Conservation (phyloP, 2,888 invertebrate species). For the Doris montereyensis region DNA sequence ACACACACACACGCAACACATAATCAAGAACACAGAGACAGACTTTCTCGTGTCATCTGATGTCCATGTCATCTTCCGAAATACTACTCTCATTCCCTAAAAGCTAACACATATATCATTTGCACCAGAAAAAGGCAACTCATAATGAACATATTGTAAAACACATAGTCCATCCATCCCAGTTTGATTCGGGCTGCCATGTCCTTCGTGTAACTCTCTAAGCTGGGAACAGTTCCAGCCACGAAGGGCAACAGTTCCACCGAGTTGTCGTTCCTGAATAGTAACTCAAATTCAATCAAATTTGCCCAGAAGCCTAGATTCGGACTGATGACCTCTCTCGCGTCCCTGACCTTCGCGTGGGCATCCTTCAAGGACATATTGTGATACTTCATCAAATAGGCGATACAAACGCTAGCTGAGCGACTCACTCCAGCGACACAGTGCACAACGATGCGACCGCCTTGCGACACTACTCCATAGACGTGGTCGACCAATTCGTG, state of each 20-base stretch:
- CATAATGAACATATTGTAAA: constrained; percentile 46
- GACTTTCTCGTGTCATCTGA: too few relatives aligned
- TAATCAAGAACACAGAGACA: too few relatives aligned
- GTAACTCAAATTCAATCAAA: constrained; percentile 51
- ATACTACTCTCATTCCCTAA: too few relatives aligned
- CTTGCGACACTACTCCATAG: constrained; percentile 40
- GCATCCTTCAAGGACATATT: constrained; percentile 50
- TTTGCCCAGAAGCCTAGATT: constrained; percentile 58
- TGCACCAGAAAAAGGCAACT: too few relatives aligned
- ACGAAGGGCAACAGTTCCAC: constrained; percentile 55
- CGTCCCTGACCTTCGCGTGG: too few relatives aligned
- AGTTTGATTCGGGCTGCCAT: constrained; percentile 47
- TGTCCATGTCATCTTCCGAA: too few relatives aligned
- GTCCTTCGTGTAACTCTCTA: constrained; percentile 45
- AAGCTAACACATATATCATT: too few relatives aligned
- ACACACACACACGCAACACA: too few relatives aligned
- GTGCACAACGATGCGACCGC: constrained; percentile 54
- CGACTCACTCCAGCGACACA: constrained; percentile 60
- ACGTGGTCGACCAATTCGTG: constrained; percentile 55
- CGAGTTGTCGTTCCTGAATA: constrained; percentile 46
- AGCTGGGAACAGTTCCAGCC: constrained; percentile 48
- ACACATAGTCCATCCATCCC: constrained; percentile 53
- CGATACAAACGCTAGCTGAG: constrained; percentile 60
- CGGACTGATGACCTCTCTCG: constrained; percentile 52
- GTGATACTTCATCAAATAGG: constrained; percentile 54